Base-by-base conservation (phyloP, 2,797 vertebrate genomes). In the Oreortyx pictus region DNA sequence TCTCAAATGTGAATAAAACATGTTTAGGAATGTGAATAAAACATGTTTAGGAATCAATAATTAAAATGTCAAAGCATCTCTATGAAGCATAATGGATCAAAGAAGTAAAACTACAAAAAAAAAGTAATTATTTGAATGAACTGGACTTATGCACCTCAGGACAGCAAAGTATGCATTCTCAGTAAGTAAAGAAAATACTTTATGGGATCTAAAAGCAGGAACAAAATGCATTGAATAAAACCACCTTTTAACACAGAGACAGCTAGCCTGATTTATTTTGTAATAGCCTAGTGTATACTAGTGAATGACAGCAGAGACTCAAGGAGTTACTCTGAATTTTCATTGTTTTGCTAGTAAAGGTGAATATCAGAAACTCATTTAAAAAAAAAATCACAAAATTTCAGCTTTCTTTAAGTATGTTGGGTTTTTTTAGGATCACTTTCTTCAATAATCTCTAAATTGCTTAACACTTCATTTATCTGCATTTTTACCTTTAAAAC, bases 81-180 rank as follows among this genome's bases (percentile, higher is more conserved):
- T 66, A 92, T 85, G 93, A 93, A 81, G 68, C 84, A 89, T 91
- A 66, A 83, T 46, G 46, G 68, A 95, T 59, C 78, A 66, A 90
- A 87, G 93, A 61, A 92, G 80, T 24, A 56, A 89, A 90, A 90
- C 56, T 62, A 86, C 39, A 82, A 88, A 59, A 80, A 87, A 94
- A 33, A 81, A 90, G 70, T 39, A 27, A 86, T 83, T 93, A 79
- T 70, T 66, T 56, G 88, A 92, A 92, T 20, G 19, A 93, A 90
- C 80, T 50, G 50, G 85, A 80, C 35, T 80, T 17, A 68, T 80
- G 85, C 68, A 81, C 46, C 75, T 64, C 59, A 81, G 61, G 44
- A 78, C 60, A 75, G 17, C 4, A 18, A 23, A 66, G 49, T 6
- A 47, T 11, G 31, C 3, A 0, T 59, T 75, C 65, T 59, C 59